Evolutionary conservation across 2,797 vertebrate species (phyloP).

Genomic region (Balearica regulorum): DNA sequence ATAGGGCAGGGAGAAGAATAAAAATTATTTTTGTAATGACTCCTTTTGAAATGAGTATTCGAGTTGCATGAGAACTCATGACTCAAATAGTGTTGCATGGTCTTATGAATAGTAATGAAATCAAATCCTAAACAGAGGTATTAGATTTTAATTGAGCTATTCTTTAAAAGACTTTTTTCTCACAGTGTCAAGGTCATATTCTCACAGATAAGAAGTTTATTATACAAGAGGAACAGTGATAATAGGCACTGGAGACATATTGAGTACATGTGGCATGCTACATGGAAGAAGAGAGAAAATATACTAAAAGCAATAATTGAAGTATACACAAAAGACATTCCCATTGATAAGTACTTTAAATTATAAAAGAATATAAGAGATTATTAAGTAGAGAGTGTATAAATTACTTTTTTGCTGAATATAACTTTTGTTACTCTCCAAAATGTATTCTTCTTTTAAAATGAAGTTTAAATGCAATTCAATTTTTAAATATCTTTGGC

Average conservation of each 20-base stretch:
- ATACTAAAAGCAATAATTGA: conserved; percentile 71
- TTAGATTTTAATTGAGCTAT: conserved; percentile 79
- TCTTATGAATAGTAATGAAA: conserved; percentile 79
- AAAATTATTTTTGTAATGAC: conserved; percentile 57
- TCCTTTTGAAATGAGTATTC: conserved; percentile 61
- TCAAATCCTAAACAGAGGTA: conserved; percentile 72
- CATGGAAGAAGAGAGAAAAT: conserved; percentile 70
- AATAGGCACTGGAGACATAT: conserved; percentile 69
- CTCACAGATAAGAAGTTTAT: conserved; percentile 70
- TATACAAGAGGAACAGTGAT: conserved; percentile 66
- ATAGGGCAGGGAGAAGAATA: conserved; percentile 15
- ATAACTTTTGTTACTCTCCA: conserved; percentile 61
- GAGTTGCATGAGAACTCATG: conserved; percentile 53
- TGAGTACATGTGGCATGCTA: conserved; percentile 64
- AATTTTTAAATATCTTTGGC: conserved; percentile 40
- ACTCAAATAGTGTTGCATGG: conserved; percentile 17
- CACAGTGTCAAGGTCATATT: conserved; percentile 75
- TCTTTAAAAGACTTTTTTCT: conserved; percentile 68
- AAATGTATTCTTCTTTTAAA: conserved; percentile 56
- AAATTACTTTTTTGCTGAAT: conserved; percentile 68
- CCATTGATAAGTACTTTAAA: conserved; percentile 75
- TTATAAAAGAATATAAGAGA: conserved; percentile 72
- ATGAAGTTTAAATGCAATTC: conserved; percentile 32
- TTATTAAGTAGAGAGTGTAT: conserved; percentile 65
- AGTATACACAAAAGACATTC: conserved; percentile 75